Percentiles rank a stretch among this genome's conserved stretches.
Conservation (phyloP, 2,113 vertebrate species). For the Gadus macrocephalus region DNA sequence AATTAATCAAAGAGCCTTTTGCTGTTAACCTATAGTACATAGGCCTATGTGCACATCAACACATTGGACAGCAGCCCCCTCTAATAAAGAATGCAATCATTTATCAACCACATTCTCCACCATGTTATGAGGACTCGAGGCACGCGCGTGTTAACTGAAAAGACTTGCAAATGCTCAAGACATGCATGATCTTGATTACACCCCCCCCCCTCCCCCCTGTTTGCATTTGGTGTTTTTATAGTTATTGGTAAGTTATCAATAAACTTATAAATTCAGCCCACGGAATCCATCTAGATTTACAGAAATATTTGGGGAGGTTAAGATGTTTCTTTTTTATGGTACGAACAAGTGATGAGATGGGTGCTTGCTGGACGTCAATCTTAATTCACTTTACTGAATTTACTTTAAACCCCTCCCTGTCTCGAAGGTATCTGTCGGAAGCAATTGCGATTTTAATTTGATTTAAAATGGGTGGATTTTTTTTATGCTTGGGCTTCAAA, state of each 20-base stretch:
- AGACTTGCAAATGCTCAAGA: slow-evolving; percentile 76
- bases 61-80: slow-evolving; percentile 3
- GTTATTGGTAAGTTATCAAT: slow-evolving; percentile 25
- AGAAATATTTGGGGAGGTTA: background rate
- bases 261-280: background rate
- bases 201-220: slow-evolving; percentile 63
- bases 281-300: background rate
- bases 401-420: background rate
- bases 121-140: background rate
- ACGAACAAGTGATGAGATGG: too few relatives aligned
- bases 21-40: background rate
- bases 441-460: slow-evolving; percentile 22
- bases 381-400: background rate
- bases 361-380: too few relatives aligned
- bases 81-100: background rate
- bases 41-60: background rate
- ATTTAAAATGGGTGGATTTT: slow-evolving; percentile 21
- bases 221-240: slow-evolving; percentile 51
- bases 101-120: background rate
- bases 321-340: background rate
- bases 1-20: background rate
- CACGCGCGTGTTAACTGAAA: slow-evolving; percentile 72
- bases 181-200: slow-evolving; percentile 69
- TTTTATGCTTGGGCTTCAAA: slow-evolving; percentile 44
- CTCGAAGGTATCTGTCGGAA: background rate